Percentiles rank a stretch among this genome's conserved stretches.
phyloP scores from a whole-genome alignment of 1,140 invertebrate species.

The Anoplophora glabripennis region DNA sequence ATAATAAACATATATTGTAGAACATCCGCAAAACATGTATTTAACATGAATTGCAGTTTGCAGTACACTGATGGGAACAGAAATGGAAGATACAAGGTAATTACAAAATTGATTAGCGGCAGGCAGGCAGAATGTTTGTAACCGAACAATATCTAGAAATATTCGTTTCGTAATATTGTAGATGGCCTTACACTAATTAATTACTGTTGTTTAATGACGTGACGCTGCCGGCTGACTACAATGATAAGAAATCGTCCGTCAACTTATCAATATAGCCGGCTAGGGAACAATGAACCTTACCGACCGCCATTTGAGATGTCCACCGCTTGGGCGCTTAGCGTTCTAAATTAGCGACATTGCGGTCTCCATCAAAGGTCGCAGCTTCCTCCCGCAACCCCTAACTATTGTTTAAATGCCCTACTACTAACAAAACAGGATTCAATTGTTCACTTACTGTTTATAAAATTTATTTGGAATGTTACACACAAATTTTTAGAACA shows the following conservation, averaged over 20 bases:
- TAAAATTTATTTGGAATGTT: background rate
- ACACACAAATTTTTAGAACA: conserved; percentile 8
- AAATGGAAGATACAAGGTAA: conserved; percentile 37
- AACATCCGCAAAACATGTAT: conserved; percentile 1
- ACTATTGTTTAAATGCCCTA: conserved; percentile 27
- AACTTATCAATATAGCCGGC: conserved; percentile 42
- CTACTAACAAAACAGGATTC: background rate
- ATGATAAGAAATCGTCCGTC: conserved; percentile 30
- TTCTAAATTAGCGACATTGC: conserved; percentile 38
- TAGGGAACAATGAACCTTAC: conserved; percentile 49
- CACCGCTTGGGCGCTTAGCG: conserved; percentile 34
- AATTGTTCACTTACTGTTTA: conserved; percentile 6
- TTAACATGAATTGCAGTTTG: background rate
- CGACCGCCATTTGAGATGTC: conserved; percentile 46
- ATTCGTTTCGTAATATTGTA: no score
- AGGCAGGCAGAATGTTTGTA: background rate
- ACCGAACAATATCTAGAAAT: no score
- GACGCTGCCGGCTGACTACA: conserved; percentile 13
- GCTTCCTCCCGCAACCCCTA: conserved; percentile 15
- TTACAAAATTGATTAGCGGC: conserved; percentile 44
- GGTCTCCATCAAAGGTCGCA: conserved; percentile 31
- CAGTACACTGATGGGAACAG: conserved; percentile 17
- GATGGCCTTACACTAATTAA: no score
- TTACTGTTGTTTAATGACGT: conserved; percentile 3
- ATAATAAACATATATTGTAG: background rate